phyloP scores from a whole-genome alignment of 2,888 invertebrate species.

The Spisula solida region DNA sequence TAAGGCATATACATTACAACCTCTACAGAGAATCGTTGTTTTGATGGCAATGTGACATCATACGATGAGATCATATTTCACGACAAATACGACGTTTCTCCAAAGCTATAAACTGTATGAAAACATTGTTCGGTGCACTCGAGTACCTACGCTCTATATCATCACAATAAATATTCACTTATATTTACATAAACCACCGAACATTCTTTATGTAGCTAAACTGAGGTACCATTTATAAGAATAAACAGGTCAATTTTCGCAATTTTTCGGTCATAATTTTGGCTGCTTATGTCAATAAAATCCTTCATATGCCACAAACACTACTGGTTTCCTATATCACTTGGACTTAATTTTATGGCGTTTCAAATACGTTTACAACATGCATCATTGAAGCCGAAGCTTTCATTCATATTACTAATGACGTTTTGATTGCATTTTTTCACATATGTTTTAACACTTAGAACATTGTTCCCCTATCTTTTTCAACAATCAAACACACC shows the following conservation, averaged over 20 bases:
- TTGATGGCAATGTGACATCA: neutral
- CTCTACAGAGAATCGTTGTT: neutral
- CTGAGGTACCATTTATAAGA: constrained; percentile 1
- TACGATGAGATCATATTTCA: neutral
- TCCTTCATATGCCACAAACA: neutral
- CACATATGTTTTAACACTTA: constrained; percentile 47
- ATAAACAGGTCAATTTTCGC: constrained; percentile 25
- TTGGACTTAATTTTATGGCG: constrained; percentile 2
- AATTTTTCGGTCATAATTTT: constrained; percentile 10
- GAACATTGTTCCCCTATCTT: constrained; percentile 30
- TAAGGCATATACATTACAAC: too few relatives aligned
- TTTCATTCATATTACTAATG: constrained; percentile 30
- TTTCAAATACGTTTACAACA: constrained; percentile 8
- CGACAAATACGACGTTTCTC: neutral
- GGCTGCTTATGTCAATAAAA: neutral
- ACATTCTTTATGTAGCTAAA: neutral
- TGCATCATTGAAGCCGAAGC: neutral
- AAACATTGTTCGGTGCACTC: neutral
- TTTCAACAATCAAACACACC: constrained; percentile 26
- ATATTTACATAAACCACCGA: neutral
- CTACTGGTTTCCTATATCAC: neutral
- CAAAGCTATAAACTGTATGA: neutral
- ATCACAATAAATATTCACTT: constrained; percentile 12
- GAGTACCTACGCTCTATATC: neutral
- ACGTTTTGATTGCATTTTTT: constrained; percentile 24